phyloP scores from a whole-genome alignment of 2,888 invertebrate genomes.

The Aelia acuminata region DNA sequence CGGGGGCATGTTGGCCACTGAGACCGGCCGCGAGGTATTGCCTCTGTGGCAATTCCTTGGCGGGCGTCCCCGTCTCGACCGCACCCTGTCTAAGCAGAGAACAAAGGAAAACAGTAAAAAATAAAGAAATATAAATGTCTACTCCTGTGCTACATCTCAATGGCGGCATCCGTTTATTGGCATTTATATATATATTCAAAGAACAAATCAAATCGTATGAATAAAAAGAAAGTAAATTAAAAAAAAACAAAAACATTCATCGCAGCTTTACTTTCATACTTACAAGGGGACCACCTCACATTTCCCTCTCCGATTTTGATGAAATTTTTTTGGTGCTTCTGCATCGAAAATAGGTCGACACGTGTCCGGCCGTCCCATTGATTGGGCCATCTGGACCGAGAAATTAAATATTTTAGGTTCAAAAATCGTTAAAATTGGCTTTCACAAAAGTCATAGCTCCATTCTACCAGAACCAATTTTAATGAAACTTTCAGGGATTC shows the following conservation, averaged over 20 bases:
- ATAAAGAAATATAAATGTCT: slow-evolving; percentile 6
- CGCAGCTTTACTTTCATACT: not conserved
- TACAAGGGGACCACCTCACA: too few species aligned
- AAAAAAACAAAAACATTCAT: not conserved
- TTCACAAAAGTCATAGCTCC: too few species aligned
- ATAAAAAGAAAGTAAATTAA: not conserved
- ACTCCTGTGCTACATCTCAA: not conserved
- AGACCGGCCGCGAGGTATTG: slow-evolving; percentile 54
- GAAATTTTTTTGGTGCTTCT: too few species aligned
- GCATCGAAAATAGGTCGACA: too few species aligned
- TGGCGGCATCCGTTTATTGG: not conserved
- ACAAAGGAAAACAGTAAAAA: not conserved
- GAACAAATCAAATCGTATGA: not conserved
- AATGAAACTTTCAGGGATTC: too few species aligned
- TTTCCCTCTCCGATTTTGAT: too few species aligned
- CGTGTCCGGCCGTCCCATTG: too few species aligned
- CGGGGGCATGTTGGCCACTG: slow-evolving; percentile 63
- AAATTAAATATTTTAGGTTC: too few species aligned
- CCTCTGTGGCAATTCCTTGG: slow-evolving; percentile 61
- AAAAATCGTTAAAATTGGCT: too few species aligned
- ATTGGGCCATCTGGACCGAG: too few species aligned
- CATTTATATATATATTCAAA: too few species aligned
- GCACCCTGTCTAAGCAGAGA: slow-evolving; percentile 61
- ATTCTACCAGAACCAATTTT: too few species aligned
- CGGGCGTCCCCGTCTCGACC: slow-evolving; percentile 63